Base-by-base conservation (phyloP, 2,797 vertebrate genomes). In the Coluber constrictor region DNA sequence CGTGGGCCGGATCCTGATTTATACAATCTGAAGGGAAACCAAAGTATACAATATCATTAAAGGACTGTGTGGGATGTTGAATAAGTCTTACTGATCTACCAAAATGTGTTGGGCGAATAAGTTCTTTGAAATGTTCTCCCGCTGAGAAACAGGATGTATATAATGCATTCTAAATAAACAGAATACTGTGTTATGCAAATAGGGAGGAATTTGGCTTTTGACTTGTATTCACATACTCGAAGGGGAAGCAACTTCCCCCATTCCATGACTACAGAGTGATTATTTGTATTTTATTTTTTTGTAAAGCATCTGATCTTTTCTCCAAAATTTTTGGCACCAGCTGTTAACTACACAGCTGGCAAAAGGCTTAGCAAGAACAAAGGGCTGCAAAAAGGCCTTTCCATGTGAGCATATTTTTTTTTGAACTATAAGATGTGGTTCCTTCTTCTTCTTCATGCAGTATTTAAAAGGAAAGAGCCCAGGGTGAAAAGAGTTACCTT, bases 401-500 rank as follows among this genome's bases (percentile, higher is more conserved):
- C n/a, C 87, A 54, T 32, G 43, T n/a, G 59, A 89, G 91, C 56
- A 90, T 90, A 95, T 92, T 94, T 95, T 94, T 86, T 74, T 94
- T 94, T 91, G 55, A 60, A 83, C 94, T 90, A 43, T 23, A 94
- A 88, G 87, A 86, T 88, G 11, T 94, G 92, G 95, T 95, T 95
- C 89, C 94, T 95, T 95, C 92, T 94, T 63, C 96, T 95, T 63
- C 95, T 95, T 95, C 88, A 94, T 70, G 15, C 66, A 70, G 15
- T 94, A 94, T 93, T 94, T 93, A 95, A 95, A 95, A 95, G 95
- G 95, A 93, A 92, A 11, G 87, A 95, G 94, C 95, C 95, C 96
- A 93, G 91, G 91, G 92, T 93, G 93, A 92, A 93, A 95, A 95
- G 90, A 88, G 89, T 79, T 92, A 83, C 91, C 94, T 94, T 89